Percentiles rank a stretch among this genome's conserved stretches.
These are phyloP conservation scores for Chrysemys picta DNA, from an alignment of 2,113 vertebrate genomes.

Conservation along the genomic window DNA sequence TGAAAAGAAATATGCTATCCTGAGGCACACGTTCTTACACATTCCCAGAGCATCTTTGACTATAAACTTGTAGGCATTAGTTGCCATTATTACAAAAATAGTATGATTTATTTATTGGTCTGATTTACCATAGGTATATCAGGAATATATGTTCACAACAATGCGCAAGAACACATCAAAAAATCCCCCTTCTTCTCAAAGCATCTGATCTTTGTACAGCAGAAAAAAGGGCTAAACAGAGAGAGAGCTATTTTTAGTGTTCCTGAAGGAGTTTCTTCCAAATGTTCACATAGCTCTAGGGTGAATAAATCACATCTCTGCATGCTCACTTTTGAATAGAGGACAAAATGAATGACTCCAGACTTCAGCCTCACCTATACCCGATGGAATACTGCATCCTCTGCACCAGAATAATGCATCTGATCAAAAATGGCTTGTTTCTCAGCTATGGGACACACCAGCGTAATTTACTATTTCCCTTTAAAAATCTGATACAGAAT, in stretches of 20 bases:
- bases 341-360: constrained; percentile 38
- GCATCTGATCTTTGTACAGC: background rate
- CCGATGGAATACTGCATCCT: constrained; percentile 35
- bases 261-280: constrained; percentile 49
- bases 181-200: background rate
- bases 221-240: background rate
- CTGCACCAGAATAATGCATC: constrained; percentile 13
- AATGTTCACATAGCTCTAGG: constrained; percentile 15
- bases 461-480: constrained; percentile 67
- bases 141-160: background rate
- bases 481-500: constrained; percentile 60
- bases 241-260: constrained; percentile 32
- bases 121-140: background rate
- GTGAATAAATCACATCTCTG: constrained; percentile 24
- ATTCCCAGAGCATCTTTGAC: background rate
- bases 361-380: constrained; percentile 13
- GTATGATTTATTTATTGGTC: background rate
- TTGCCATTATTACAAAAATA: background rate
- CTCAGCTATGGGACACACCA: constrained; percentile 57
- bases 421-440: constrained; percentile 51
- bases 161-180: background rate
- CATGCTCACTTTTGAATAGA: constrained; percentile 20
- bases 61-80: background rate
- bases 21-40: background rate
- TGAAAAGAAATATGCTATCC: background rate